Conservation (phyloP, 2,113 vertebrate genomes). For the Solea senegalensis region DNA sequence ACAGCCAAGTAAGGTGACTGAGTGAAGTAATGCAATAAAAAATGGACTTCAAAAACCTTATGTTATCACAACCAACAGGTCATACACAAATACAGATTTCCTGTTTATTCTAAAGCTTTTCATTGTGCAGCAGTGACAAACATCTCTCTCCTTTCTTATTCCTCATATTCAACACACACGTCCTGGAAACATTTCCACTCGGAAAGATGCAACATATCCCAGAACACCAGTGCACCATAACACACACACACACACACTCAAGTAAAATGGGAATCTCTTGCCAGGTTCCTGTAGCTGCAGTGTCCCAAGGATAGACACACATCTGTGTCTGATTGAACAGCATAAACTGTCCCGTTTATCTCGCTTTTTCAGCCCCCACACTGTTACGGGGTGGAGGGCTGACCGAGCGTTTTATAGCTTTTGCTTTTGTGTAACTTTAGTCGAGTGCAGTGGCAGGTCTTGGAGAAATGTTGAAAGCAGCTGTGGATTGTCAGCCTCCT, state of each 20-base stretch:
- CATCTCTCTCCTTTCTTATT: conserved; percentile 9
- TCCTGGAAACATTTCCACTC: conserved; percentile 14
- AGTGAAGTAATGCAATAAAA: no score
- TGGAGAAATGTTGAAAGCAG: conserved; percentile 50
- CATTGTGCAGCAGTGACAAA: conserved; percentile 3
- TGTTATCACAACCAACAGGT: no score
- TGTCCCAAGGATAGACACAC: conserved; percentile 49
- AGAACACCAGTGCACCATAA: conserved; percentile 14
- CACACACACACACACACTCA: conserved; percentile 3
- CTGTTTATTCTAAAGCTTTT: conserved; percentile 22
- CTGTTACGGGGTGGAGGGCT: conserved; percentile 23
- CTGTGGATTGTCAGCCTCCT: conserved; percentile 36
- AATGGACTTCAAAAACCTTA: no score
- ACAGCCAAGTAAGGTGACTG: no score
- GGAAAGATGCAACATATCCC: conserved; percentile 25
- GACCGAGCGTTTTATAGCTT: conserved; percentile 10
- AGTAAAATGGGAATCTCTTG: conserved; percentile 1
- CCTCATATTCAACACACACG: conserved; percentile 1
- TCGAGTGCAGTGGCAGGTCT: not conserved
- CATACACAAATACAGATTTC: not conserved
- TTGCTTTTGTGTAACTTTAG: conserved; percentile 41
- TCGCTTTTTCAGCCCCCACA: not conserved
- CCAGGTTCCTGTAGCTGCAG: conserved; percentile 29
- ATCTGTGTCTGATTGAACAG: conserved; percentile 70
- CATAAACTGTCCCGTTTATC: conserved; percentile 23